phyloP scores from a whole-genome alignment of 2,888 invertebrate species.

The Acrocera orbiculus region DNA sequence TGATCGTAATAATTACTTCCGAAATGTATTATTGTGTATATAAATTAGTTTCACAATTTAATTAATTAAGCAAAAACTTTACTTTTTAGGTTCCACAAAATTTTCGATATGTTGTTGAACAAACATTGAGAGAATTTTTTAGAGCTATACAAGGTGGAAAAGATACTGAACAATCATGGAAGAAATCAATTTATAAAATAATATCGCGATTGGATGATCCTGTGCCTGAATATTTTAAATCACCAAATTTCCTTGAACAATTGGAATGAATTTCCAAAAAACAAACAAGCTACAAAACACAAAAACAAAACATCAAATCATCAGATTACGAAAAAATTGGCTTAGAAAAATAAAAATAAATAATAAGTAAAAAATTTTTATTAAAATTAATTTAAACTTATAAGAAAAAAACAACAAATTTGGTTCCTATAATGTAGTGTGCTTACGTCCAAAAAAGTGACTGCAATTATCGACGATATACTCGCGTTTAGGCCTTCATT shows the following conservation, averaged over 20 bases:
- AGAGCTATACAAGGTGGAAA: conserved; percentile 92
- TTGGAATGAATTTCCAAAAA: conserved; percentile 47
- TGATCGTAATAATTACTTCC: too few species aligned
- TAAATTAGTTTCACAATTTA: too few species aligned
- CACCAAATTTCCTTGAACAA: conserved; percentile 97
- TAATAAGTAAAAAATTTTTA: conserved; percentile 9
- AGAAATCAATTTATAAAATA: conserved; percentile 99
- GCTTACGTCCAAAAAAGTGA: conserved; percentile 25
- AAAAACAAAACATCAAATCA: conserved; percentile 21
- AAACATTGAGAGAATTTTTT: conserved; percentile 97
- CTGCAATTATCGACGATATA: conserved; percentile 41
- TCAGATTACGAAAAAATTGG: conserved; percentile 9
- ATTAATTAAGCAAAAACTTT: conserved; percentile 10
- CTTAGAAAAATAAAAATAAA: conserved; percentile 10
- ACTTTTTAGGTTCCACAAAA: conserved; percentile 80
- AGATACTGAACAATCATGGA: conserved; percentile 98
- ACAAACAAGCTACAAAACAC: conserved; percentile 8
- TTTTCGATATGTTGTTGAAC: conserved; percentile 94
- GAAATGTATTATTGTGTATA: too few species aligned
- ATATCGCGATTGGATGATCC: conserved; percentile 98
- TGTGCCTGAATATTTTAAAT: conserved; percentile 99
- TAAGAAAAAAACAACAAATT: conserved; percentile 17
- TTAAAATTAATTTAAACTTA: conserved; percentile 9
- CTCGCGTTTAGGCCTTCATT: conserved; percentile 51
- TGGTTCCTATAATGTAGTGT: conserved; percentile 21